Evolutionary conservation across 2,113 vertebrate genomes (phyloP).

Genomic region (Chelonoidis abingdonii): DNA sequence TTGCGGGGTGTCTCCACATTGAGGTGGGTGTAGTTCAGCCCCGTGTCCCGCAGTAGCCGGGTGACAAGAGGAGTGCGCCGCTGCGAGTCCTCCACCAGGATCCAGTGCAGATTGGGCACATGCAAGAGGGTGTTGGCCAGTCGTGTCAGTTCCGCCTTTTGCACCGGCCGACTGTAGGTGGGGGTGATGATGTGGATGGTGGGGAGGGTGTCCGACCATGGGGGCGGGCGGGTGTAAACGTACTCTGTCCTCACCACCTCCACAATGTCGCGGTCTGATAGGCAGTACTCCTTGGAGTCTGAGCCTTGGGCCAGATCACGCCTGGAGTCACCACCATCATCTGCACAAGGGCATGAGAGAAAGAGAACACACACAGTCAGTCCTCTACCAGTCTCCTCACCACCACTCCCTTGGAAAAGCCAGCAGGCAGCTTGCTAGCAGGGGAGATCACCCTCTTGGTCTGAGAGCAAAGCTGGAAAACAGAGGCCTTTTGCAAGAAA

Average conservation of each 20-base stretch:
- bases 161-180: conserved; percentile 95
- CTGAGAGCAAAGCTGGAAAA: background rate
- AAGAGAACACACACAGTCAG: conserved; percentile 68
- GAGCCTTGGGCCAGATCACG: conserved; percentile 83
- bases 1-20: conserved; percentile 98
- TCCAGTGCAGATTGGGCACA: conserved; percentile 98
- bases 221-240: conserved; percentile 95
- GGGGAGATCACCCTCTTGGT: conserved; percentile 7
- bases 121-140: conserved; percentile 97
- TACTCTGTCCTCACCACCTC: conserved; percentile 99
- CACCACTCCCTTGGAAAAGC: conserved; percentile 77
- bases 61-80: conserved; percentile 91
- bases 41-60: conserved; percentile 90
- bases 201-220: conserved; percentile 96
- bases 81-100: conserved; percentile 97
- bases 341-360: conserved; percentile 79
- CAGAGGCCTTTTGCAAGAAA: conserved; percentile 34
- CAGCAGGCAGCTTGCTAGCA: conserved; percentile 76
- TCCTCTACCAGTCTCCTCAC: conserved; percentile 56
- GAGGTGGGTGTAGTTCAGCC: conserved; percentile 98
- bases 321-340: conserved; percentile 89
- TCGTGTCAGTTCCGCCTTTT: conserved; percentile 97
- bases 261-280: conserved; percentile 97
- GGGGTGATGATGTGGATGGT: conserved; percentile 98
- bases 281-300: conserved; percentile 97